Percentiles rank a stretch among this genome's conserved stretches.
phyloP scores from a whole-genome alignment of 2,888 invertebrate genomes.

The Ormyrus thymus region DNA sequence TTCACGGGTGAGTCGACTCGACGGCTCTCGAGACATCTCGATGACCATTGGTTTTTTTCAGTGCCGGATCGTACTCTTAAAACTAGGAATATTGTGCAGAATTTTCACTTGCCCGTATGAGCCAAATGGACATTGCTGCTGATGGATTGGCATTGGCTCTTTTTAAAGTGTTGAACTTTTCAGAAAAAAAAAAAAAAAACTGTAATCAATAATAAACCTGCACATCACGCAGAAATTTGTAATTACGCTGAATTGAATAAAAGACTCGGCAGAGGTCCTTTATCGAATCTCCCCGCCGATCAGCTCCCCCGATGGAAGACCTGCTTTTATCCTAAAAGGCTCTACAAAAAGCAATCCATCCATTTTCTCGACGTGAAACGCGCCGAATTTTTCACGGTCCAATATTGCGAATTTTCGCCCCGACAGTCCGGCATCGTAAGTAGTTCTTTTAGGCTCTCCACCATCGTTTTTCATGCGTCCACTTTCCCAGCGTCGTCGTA shows the following conservation, averaged over 20 bases:
- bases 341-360: conserved; percentile 10
- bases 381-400: conserved; percentile 4
- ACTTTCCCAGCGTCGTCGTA: too few species aligned
- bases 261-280: background rate
- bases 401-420: background rate
- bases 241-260: too few species aligned
- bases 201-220: too few species aligned
- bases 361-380: background rate
- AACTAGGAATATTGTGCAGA: background rate
- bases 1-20: background rate
- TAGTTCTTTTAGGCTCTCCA: conserved; percentile 16
- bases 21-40: conserved; percentile 40
- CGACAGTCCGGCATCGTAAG: conserved; percentile 8
- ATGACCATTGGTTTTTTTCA: background rate
- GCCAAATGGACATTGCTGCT: background rate
- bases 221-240: too few species aligned
- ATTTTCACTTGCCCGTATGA: background rate
- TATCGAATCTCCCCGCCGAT: background rate
- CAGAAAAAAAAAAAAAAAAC: too few species aligned
- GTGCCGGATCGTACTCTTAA: too few species aligned
- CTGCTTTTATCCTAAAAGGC: conserved; percentile 10
- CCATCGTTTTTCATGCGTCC: conserved; percentile 48
- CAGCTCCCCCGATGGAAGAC: too few species aligned
- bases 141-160: too few species aligned
- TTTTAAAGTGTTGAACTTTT: too few species aligned